phyloP scores from a whole-genome alignment of 1,140 invertebrate genomes.

The Heterodera schachtii region DNA sequence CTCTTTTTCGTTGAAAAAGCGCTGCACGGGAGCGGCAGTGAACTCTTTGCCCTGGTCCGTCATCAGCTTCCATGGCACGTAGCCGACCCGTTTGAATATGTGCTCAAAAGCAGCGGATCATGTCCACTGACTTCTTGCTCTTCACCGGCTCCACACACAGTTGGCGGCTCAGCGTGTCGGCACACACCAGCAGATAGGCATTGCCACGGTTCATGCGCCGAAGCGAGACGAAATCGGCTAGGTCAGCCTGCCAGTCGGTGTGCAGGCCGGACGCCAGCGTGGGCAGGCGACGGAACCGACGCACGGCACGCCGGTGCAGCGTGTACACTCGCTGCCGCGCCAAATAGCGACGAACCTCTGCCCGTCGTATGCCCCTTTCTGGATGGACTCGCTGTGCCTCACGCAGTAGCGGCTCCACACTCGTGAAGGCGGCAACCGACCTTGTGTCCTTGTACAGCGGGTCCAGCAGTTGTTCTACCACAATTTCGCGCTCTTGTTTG shows the following conservation, averaged over 20 bases:
- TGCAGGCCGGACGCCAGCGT: conserved; percentile 26
- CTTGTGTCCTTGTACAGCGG: conserved; percentile 22
- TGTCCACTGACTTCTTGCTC: conserved; percentile 21
- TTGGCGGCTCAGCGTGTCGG: conserved; percentile 37
- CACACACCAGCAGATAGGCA: conserved; percentile 35
- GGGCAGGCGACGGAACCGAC: conserved; percentile 23
- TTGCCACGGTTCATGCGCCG: conserved; percentile 27
- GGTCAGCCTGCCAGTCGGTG: conserved; percentile 48
- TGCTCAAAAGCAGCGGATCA: conserved; percentile 29
- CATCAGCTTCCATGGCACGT: conserved; percentile 31
- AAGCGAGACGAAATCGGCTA: conserved; percentile 20
- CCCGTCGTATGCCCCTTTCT: background rate
- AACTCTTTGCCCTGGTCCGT: conserved; percentile 43
- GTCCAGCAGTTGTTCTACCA: background rate
- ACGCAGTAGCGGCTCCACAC: background rate
- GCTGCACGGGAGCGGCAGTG: conserved; percentile 14
- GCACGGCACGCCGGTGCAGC: background rate
- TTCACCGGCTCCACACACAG: conserved; percentile 42
- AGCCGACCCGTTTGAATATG: conserved; percentile 4
- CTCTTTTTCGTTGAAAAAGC: conserved; percentile 41
- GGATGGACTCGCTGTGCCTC: background rate
- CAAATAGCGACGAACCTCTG: conserved; percentile 33
- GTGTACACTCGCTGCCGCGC: conserved; percentile 32
- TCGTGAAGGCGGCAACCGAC: conserved; percentile 7
- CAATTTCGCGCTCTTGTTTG: background rate